Evolutionary conservation across 2,888 invertebrate species (phyloP), one percentile per base, ranked within the genome.

Genomic region (Aspidiotus rigidus): DNA sequence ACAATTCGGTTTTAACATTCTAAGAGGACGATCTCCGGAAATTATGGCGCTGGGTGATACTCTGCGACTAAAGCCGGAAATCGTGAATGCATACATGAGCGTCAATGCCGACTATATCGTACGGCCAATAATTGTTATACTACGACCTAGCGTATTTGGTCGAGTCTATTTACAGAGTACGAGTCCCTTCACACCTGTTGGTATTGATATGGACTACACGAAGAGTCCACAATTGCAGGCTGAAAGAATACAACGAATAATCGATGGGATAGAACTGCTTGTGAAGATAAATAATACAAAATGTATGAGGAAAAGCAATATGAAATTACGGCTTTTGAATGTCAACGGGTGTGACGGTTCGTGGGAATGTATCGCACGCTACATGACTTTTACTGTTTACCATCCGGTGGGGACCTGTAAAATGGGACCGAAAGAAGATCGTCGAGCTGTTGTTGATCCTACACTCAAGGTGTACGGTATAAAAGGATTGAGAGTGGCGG

Each of bases 391-490:
- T 1, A 64, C 64, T 0, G 44, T 42, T 17, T 57, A 55, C 40
- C 64, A 64, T 17, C 55, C 10, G 7, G 15, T 16, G 10, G 64
- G 64, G 11, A 64, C 57, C 41, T 64, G 64, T 41, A 56, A 56
- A 57, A 64, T 64, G 64, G 64, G 64, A 44, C 57, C 64, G 13
- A 57, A 57, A 17, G 42, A 16, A 8, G 64, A 64, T 44, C 13
- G 57, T 10, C 16, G 39, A 16, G 13, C 64, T 15, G 64, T 64
- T 7, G 64, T 64, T 5, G 64, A 64, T 56, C 13, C 42, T 11
- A 54, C 13, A 11, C 57, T 64, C 1, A 54, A 16, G 28, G 64
- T 64, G 7, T 28, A 64, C 28, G 64, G 57, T 1, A 13, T 64
- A n/a, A 17, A 57, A n/a, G 44, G 64, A 41, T 56, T 64, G 42